These are phyloP conservation scores for Papilio gigon DNA, from an alignment of 2,888 invertebrate genomes.

Conservation along the genomic window DNA sequence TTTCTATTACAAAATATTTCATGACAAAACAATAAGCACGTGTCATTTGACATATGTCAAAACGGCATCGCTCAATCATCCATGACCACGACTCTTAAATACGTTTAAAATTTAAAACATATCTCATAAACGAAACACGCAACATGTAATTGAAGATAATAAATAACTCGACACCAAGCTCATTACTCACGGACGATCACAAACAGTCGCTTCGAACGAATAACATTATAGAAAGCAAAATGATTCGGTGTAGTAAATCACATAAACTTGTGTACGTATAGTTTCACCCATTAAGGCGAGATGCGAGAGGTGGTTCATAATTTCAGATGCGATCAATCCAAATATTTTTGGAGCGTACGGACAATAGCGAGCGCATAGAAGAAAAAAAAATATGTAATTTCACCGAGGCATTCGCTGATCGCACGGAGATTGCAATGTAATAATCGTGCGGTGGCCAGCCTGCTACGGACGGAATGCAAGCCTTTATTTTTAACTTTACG, in stretches of 20 bases:
- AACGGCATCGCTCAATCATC: slow-evolving; percentile 1
- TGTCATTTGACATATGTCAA: neutral
- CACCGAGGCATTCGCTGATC: slow-evolving; percentile 40
- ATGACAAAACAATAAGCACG: neutral
- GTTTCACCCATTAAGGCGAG: slow-evolving; percentile 62
- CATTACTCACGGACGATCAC: slow-evolving; percentile 27
- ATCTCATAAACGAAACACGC: slow-evolving; percentile 47
- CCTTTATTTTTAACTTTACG: slow-evolving; percentile 9
- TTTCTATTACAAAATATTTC: too few species aligned
- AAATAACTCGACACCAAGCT: slow-evolving; percentile 33
- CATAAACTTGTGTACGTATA: slow-evolving; percentile 43
- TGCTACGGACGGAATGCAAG: neutral
- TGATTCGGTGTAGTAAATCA: slow-evolving; percentile 50
- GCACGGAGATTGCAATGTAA: slow-evolving; percentile 30
- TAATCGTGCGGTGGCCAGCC: slow-evolving; percentile 1
- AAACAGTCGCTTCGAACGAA: slow-evolving; percentile 18
- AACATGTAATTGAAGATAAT: slow-evolving; percentile 26
- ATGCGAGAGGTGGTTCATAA: slow-evolving; percentile 61
- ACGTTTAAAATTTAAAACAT: slow-evolving; percentile 48
- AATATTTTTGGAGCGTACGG: slow-evolving; percentile 54
- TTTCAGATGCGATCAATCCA: slow-evolving; percentile 64
- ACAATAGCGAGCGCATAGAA: slow-evolving; percentile 65
- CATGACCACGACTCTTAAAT: neutral
- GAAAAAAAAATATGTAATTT: slow-evolving; percentile 68
- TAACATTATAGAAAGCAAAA: slow-evolving; percentile 56